Base-by-base conservation (phyloP, 2,888 invertebrate genomes). In the Synanthedon formicaeformis region DNA sequence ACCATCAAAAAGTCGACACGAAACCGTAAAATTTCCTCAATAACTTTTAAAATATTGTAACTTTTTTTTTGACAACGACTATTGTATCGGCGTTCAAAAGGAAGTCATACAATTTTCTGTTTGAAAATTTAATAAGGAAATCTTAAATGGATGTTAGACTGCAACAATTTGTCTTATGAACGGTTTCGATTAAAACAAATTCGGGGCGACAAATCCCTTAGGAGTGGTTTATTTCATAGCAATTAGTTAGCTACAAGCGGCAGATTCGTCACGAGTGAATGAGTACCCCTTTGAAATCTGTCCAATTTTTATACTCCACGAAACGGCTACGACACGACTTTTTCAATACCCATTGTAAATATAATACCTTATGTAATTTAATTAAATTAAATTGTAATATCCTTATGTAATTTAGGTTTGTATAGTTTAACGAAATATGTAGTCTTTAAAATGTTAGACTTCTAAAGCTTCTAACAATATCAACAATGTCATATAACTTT, bases 161-260 rank as follows among this genome's bases (percentile, higher is more conserved):
- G 34, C 48, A 16, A 50, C 16, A 40, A 48, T 52, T 49, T 23
- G 49, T 49, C 49, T 23, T 18, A 3, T 49, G 49, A 75, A 74
- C 75, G 73, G 78, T 81, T 81, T 78, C 73, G 75, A 76, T 77
- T 81, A 73, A 79, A 82, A 85, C 78, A 78, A 82, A 82, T 81
- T 79, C 78, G 69, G 75, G 74, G 71, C 62, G 61, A 10, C 63
- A 55, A 65, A 63, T 78, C 86, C 77, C 87, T 56, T 55, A 78
- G 75, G 86, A 68, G 75, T 69, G 73, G 73, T 86, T 84, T 73
- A 85, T 86, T 86, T 84, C 78, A 80, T 81, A 81, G 85, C 85
- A 86, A 87, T 87, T 87, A 87, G 85, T 84, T 83, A 70, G 77
- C 76, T 81, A 79, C 83, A 80, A 76, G 78, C 78, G 69, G 65